phyloP scores from a whole-genome alignment of 2,113 vertebrate genomes.

The Penelope pileata region DNA sequence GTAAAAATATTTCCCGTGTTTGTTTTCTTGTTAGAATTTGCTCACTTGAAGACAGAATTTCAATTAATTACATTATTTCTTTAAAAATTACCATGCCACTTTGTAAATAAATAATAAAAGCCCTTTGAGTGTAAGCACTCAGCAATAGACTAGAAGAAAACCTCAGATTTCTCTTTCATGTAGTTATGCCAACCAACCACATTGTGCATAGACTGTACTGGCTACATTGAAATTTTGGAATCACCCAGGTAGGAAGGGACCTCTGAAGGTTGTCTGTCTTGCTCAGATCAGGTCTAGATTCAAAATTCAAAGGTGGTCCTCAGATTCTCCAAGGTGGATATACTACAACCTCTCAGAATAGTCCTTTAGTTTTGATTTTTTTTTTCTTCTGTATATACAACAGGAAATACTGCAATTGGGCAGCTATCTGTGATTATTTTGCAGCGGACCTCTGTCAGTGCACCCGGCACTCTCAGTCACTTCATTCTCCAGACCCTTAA shows the following conservation, averaged over 20 bases:
- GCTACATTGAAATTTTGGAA: not conserved
- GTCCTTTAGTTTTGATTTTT: not conserved
- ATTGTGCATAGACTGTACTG: not conserved
- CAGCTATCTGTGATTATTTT: not conserved
- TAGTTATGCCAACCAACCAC: not conserved
- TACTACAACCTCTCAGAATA: not conserved
- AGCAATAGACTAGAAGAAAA: not conserved
- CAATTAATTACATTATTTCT: not conserved
- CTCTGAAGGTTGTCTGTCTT: not conserved
- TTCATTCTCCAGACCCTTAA: not conserved
- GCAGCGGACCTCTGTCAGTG: not conserved
- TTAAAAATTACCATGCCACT: not conserved
- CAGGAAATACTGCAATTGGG: not conserved
- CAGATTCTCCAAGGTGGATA: not conserved
- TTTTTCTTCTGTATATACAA: not conserved
- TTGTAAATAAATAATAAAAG: not conserved
- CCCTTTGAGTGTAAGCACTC: not conserved
- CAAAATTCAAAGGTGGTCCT: not conserved
- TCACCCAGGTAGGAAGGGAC: not conserved
- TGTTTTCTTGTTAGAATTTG: not conserved
- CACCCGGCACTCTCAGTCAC: not conserved
- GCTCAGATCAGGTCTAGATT: not conserved
- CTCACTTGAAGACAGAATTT: not conserved
- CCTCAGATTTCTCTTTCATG: not conserved
- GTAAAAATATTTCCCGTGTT: not conserved